phyloP scores from a whole-genome alignment of 2,888 invertebrate genomes.

The Eudasyphora cyanicolor region DNA sequence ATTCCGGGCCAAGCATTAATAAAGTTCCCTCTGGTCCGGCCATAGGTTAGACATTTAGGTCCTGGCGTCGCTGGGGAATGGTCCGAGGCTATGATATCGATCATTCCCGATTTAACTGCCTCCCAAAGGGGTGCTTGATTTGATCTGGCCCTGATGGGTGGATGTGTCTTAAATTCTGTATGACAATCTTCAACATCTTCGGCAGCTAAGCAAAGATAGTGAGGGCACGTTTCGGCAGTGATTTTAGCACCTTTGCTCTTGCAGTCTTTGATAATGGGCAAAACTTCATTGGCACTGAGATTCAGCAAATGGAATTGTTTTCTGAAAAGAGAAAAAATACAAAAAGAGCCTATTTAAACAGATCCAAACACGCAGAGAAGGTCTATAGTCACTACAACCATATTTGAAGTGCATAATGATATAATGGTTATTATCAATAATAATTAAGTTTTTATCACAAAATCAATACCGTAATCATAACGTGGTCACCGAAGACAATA shows the following conservation, averaged over 20 bases:
- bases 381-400: no score
- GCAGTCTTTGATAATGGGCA: conserved; percentile 82
- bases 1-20: conserved; percentile 88
- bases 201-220: conserved; percentile 84
- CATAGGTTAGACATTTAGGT: conserved; percentile 81
- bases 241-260: conserved; percentile 81
- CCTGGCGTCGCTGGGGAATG: conserved; percentile 86
- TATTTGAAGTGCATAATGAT: no score
- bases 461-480: no score
- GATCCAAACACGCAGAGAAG: no score
- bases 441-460: no score
- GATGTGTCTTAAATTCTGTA: conserved; percentile 87
- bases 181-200: conserved; percentile 84
- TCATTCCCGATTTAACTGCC: conserved; percentile 81
- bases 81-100: conserved; percentile 86
- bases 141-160: conserved; percentile 84
- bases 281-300: conserved; percentile 83
- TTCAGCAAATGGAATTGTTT: conserved; percentile 86
- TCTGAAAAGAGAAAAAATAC: conserved; percentile 75
- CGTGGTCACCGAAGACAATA: no score
- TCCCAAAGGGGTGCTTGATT: conserved; percentile 86
- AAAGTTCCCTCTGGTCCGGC: conserved; percentile 82
- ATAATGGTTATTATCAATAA: no score
- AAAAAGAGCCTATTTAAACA: no score
- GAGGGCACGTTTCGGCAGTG: conserved; percentile 88